Evolutionary conservation across 2,113 vertebrate genomes (phyloP), one percentile per base, ranked within the genome.

Genomic region (Cyanoderma ruficeps): DNA sequence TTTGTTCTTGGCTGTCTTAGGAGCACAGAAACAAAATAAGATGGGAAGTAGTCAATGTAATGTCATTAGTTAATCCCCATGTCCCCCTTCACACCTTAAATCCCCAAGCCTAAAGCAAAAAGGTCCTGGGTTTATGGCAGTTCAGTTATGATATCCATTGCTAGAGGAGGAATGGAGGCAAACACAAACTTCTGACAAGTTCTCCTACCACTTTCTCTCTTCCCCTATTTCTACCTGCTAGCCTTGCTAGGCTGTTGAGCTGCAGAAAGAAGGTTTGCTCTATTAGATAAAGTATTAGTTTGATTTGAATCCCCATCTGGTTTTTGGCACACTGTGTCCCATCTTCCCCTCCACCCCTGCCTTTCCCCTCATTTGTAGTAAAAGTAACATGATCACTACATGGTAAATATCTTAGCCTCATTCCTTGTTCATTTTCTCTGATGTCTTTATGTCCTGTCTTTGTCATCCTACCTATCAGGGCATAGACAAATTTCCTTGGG

Each of bases 281-380:
- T 75, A 0, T 41, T 70, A 37, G 20, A 7, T 71, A 23, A 81
- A 74, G 31, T 56, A 31, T 2, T 49, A 9, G 50, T 41, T 83
- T 65, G 64, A 81, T 89, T 87, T 84, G 37, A 65, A 4, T 30
- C 33, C 12, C 18, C 21, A 37, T 69, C 24, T 83, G 15, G 1
- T 23, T 50, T 60, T 65, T 70, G 21, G 24, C 44, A 52, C 21
- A 10, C 13, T 0, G 0, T 42, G 60, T 74, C 39, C 46, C 0
- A 0, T 55, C 30, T 63, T 76, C 31, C 20, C 30, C 20, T 53
- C 35, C 7, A 41, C 15, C 8, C 10, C 4, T 52, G 4, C 7
- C 25, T 69, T 61, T 85, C 25, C 9, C 27, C 16, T 68, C 2
- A 1, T 71, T 39, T 35, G 15, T 57, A 69, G 12, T 60, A 42